phyloP scores from a whole-genome alignment of 2,113 vertebrate species.

The Potamarius usumacintae region DNA sequence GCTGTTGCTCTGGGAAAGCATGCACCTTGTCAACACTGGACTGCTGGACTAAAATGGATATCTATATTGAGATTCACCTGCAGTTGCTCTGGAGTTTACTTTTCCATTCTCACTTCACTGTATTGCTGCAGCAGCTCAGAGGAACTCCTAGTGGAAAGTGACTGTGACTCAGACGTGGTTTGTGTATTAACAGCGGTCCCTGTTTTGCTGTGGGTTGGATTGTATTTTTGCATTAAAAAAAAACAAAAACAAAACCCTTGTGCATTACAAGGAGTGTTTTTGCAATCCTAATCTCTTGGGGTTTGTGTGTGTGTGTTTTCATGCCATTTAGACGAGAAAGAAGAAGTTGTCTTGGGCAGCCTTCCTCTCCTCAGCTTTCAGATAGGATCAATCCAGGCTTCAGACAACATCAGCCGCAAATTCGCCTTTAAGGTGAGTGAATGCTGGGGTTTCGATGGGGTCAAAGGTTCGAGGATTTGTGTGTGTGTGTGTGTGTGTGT shows the following conservation, averaged over 20 bases:
- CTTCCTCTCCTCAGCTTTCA: slow-evolving; percentile 91
- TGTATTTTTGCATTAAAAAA: background rate
- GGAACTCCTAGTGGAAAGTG: slow-evolving; percentile 5
- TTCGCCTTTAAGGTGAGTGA: slow-evolving; percentile 92
- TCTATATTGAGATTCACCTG: slow-evolving; percentile 63
- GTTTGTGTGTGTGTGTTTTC: background rate
- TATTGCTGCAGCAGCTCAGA: background rate
- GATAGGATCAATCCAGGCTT: slow-evolving; percentile 80
- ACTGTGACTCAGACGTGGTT: slow-evolving; percentile 14
- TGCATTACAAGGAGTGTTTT: background rate
- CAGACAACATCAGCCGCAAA: slow-evolving; percentile 90
- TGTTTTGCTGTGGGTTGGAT: slow-evolving; percentile 14
- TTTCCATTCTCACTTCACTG: slow-evolving; percentile 2
- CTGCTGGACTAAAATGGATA: slow-evolving; percentile 62
- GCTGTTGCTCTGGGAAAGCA: slow-evolving; percentile 22
- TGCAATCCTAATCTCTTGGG: background rate
- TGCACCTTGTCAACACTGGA: slow-evolving; percentile 45
- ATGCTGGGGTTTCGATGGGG: background rate
- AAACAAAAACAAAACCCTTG: no score
- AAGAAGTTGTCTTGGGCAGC: slow-evolving; percentile 89
- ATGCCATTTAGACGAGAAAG: slow-evolving; percentile 84
- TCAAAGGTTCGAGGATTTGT: slow-evolving; percentile 7
- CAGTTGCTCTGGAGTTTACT: slow-evolving; percentile 47
- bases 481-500: background rate
- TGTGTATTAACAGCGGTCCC: background rate